Evolutionary conservation across 2,797 vertebrate genomes (phyloP), one percentile per base, ranked within the genome.

Genomic region (Paramormyrops hopkinsi): DNA sequence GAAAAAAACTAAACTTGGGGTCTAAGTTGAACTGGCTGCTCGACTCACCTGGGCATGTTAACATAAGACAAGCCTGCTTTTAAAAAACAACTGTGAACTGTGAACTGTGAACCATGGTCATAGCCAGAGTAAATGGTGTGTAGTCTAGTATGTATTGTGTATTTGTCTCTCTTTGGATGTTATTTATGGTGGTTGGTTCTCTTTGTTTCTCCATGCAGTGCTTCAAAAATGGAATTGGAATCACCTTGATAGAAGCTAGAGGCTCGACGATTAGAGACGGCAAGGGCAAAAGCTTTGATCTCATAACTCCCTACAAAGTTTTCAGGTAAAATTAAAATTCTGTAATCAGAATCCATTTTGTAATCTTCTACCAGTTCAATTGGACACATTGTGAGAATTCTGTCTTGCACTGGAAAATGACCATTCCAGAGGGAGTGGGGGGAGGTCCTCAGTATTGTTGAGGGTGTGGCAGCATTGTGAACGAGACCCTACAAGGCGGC

Each of bases 241-340:
- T 99, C 94, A 98, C 97, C 2, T 90, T 98, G 93, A 97, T 99
- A 0, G 97, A 98, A 91, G 96, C 98, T 90, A 96, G 97, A 0
- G 97, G 97, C 65, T 94, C 97, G 41, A 99, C 97, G 0, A 97
- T 99, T 91, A 96, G 98, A 69, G 98, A 99, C 33, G 97, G 96
- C 86, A 99, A 98, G 93, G 96, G 95, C 94, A 97, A 96, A 90
- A 95, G 95, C 94, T 99, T 99, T 0, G 98, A 99, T 90, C 96
- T 99, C 92, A 97, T 99, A 93, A 99, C 98, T 0, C 98, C 97
- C 0, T 96, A 96, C 92, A 99, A 97, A 93, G 96, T 93, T 5
- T 99, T 99, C 97, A 99, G 98, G 98, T 99, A 95, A 65, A 17
- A 41, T 46, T 85, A 8, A 62, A 84, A 88, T 29, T 29, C 29